These are phyloP conservation scores for Pomacea canaliculata DNA, from an alignment of 2,888 invertebrate species.

Conservation along the genomic window DNA sequence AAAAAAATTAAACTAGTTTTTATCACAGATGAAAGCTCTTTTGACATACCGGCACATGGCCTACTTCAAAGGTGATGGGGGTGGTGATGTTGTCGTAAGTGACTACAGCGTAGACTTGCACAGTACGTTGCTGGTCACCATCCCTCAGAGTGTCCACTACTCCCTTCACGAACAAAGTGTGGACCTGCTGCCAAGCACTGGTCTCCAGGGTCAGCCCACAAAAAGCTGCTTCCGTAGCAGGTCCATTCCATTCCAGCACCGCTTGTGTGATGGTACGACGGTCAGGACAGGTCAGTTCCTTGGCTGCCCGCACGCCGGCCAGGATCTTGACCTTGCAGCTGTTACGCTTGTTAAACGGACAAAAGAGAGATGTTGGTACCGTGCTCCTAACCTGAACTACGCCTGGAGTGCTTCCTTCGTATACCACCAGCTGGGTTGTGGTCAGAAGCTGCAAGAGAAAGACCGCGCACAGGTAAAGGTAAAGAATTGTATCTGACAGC, in stretches of 20 bases:
- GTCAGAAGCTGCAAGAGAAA: constrained; percentile 22
- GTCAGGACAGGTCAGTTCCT: constrained; percentile 41
- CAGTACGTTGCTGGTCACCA: constrained; percentile 39
- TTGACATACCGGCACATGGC: constrained; percentile 27
- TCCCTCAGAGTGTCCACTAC: constrained; percentile 43
- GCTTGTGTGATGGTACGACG: constrained; percentile 33
- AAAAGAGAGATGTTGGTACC: constrained; percentile 39
- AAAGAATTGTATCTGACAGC: too few relatives aligned
- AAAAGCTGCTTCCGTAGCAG: constrained; percentile 28
- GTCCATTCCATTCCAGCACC: constrained; percentile 27
- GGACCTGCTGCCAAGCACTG: constrained; percentile 18
- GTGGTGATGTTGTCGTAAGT: constrained; percentile 22
- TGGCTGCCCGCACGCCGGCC: constrained; percentile 34
- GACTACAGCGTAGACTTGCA: constrained; percentile 31
- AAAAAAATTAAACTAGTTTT: too few relatives aligned
- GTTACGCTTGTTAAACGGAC: constrained; percentile 26
- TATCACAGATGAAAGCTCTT: too few relatives aligned
- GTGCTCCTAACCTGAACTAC: constrained; percentile 26
- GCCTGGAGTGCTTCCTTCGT: constrained; percentile 33
- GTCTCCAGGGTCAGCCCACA: constrained; percentile 32
- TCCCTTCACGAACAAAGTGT: constrained; percentile 37
- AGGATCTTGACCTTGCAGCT: constrained; percentile 35
- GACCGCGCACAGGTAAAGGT: too few relatives aligned
- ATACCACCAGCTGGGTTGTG: constrained; percentile 25
- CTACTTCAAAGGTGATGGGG: constrained; percentile 18